These are phyloP conservation scores for Anisognathus igniventris DNA, from an alignment of 2,797 vertebrate species.

Conservation along the genomic window DNA sequence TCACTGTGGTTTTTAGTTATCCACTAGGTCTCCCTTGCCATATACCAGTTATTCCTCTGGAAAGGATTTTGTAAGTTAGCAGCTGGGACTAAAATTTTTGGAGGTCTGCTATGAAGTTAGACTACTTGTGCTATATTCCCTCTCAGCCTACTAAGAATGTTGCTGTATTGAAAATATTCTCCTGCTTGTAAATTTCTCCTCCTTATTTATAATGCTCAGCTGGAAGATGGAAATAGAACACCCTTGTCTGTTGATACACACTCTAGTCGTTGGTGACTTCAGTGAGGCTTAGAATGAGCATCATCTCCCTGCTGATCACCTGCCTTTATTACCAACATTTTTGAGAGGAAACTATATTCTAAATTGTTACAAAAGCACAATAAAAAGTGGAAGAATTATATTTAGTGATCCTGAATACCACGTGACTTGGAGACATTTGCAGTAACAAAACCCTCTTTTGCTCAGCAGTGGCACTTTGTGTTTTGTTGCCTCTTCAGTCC, in stretches of 20 bases:
- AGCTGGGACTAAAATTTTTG: not conserved
- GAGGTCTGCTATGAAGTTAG: not conserved
- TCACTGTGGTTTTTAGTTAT: not conserved
- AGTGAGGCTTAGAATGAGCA: not conserved
- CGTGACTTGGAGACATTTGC: not conserved
- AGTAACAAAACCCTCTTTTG: not conserved
- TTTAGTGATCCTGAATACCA: not conserved
- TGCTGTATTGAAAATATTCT: not conserved
- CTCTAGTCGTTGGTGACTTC: not conserved
- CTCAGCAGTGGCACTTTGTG: not conserved
- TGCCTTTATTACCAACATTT: not conserved
- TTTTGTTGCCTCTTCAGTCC: not conserved
- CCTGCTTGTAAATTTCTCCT: not conserved
- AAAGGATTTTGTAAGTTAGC: not conserved
- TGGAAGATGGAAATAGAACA: not conserved
- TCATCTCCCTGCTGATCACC: not conserved
- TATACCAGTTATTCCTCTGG: not conserved
- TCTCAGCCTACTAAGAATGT: not conserved
- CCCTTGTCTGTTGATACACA: not conserved
- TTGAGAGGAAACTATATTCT: not conserved
- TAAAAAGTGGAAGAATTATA: not conserved
- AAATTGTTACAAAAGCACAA: not conserved
- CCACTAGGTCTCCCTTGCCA: not conserved
- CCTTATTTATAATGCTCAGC: not conserved
- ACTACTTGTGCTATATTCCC: not conserved